Evolutionary conservation across 2,797 vertebrate species (phyloP).

Genomic region (Pteronotus mesoamericanus): DNA sequence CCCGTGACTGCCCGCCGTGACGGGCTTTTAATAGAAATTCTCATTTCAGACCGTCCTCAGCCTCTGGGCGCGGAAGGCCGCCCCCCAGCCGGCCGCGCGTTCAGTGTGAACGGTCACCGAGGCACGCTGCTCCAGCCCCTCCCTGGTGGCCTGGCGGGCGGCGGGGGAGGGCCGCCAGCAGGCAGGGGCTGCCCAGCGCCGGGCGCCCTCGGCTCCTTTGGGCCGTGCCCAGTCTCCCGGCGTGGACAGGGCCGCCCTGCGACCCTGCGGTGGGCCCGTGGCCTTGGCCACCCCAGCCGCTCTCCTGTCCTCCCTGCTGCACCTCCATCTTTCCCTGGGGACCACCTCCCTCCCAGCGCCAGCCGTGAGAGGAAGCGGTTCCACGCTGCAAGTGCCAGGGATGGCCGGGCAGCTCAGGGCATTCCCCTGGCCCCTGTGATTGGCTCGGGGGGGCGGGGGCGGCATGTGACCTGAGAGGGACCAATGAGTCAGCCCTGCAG

Average conservation of each 20-base stretch:
- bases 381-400: background rate
- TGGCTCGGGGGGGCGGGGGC: background rate
- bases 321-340: background rate
- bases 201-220: background rate
- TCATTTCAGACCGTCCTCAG: background rate
- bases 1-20: background rate
- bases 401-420: background rate
- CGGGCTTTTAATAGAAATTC: background rate
- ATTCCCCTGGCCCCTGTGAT: background rate
- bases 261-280: too few relatives aligned
- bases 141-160: background rate
- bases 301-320: background rate
- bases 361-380: background rate
- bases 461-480: background rate
- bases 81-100: too few relatives aligned
- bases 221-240: background rate
- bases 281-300: background rate
- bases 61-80: background rate
- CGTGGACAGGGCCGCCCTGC: background rate
- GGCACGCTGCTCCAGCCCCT: background rate
- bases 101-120: background rate
- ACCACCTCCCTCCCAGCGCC: background rate
- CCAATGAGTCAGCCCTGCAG: background rate
- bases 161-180: background rate
- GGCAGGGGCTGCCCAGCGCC: background rate